Conservation (phyloP, 2,797 vertebrate species). For the Ispidina picta region DNA sequence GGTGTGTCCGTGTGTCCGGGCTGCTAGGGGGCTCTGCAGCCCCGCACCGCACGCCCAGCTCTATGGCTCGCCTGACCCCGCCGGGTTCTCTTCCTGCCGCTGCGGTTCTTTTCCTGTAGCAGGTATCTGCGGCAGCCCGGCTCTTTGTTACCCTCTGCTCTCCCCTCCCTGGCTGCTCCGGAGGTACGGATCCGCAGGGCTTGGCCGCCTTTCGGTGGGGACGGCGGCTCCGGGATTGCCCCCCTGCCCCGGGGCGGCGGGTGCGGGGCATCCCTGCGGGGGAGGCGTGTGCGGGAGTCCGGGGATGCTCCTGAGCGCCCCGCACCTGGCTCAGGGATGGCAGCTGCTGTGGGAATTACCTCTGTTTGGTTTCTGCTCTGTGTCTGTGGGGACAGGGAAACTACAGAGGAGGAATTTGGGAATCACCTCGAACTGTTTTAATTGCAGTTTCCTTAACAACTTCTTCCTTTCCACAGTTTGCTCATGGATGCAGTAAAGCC, state of each 20-base stretch:
- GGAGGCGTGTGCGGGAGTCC: background rate
- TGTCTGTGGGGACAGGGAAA: background rate
- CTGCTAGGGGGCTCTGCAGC: conserved; percentile 59
- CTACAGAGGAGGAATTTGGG: background rate
- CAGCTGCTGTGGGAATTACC: background rate
- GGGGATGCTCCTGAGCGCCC: conserved; percentile 3
- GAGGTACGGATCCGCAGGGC: background rate
- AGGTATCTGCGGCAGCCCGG: conserved; percentile 42
- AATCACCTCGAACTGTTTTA: background rate
- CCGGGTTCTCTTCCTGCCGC: conserved; percentile 66
- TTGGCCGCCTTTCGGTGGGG: background rate
- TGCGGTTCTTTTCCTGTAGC: conserved; percentile 54
- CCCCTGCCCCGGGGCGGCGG: background rate
- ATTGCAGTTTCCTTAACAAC: conserved; percentile 3
- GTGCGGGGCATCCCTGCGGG: too few relatives aligned
- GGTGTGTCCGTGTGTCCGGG: background rate
- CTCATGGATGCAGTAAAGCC: background rate
- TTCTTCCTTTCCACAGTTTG: conserved; percentile 24
- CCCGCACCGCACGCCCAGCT: background rate
- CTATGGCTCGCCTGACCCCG: conserved; percentile 59
- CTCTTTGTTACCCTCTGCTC: conserved; percentile 58
- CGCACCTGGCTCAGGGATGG: background rate
- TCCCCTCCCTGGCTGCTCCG: background rate
- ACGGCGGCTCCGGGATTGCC: background rate
- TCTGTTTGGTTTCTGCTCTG: background rate